Evolutionary conservation across 2,888 invertebrate species (phyloP).

Genomic region (Caenorhabditis uteleia): DNA sequence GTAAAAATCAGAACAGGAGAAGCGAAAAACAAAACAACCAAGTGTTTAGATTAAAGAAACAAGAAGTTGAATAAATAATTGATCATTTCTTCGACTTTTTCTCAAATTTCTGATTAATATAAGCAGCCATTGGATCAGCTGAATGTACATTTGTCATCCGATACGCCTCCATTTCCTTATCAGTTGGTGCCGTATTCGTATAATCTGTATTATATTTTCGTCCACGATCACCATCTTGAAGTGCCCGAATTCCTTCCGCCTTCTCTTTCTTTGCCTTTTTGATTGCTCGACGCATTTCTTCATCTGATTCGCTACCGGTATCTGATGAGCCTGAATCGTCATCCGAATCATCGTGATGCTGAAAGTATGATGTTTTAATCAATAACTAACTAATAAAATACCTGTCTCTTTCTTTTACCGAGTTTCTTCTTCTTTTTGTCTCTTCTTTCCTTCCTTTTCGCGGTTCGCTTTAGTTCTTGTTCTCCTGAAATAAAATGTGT

Average conservation of each 20-base stretch:
- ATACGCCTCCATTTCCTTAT: slow-evolving; percentile 77
- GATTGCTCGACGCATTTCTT: slow-evolving; percentile 50
- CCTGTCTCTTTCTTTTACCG: slow-evolving; percentile 46
- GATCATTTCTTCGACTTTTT: slow-evolving; percentile 29
- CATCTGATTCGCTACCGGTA: slow-evolving; percentile 23
- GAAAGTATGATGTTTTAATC: too few relatives aligned
- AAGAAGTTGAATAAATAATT: not conserved
- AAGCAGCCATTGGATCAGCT: slow-evolving; percentile 88
- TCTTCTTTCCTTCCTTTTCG: slow-evolving; percentile 59
- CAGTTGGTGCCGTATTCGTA: slow-evolving; percentile 79
- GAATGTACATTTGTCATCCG: slow-evolving; percentile 72
- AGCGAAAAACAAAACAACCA: not conserved
- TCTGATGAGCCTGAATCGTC: slow-evolving; percentile 10
- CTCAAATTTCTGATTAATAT: slow-evolving; percentile 70
- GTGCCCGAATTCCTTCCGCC: slow-evolving; percentile 69
- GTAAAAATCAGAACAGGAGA: not conserved
- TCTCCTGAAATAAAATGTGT: too few relatives aligned
- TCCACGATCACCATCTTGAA: slow-evolving; percentile 79
- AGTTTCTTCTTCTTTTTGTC: slow-evolving; percentile 61
- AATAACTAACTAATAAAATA: too few relatives aligned
- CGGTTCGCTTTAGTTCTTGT: slow-evolving; percentile 46
- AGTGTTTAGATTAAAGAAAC: not conserved
- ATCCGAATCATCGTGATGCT: slow-evolving; percentile 18
- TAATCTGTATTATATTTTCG: slow-evolving; percentile 85
- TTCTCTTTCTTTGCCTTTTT: slow-evolving; percentile 50